These are phyloP conservation scores for Gymnorhina tibicen DNA, from an alignment of 2,113 vertebrate species.

Conservation along the genomic window DNA sequence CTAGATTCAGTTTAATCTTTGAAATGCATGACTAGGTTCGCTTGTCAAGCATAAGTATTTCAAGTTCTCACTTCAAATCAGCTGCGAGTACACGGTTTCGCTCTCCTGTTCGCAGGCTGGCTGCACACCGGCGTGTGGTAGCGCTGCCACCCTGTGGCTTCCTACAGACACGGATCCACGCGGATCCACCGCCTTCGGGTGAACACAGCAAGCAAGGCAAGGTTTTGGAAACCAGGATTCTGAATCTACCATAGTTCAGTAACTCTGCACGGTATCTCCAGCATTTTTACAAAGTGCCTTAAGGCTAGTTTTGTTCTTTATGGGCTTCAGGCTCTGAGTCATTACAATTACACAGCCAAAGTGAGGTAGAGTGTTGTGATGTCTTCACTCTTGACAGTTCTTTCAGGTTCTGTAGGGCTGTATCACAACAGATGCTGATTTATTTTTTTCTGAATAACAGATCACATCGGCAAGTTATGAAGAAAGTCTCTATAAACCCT, in stretches of 20 bases:
- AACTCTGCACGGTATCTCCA: neutral
- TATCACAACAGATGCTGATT: neutral
- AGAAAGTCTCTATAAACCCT: neutral
- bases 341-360: neutral
- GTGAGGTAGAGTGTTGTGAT: neutral
- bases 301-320: neutral
- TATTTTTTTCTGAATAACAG: neutral
- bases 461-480: neutral
- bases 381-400: neutral
- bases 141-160: conserved; percentile 61
- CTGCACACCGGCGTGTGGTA: neutral
- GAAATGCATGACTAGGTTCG: neutral
- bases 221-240: neutral
- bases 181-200: neutral
- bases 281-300: neutral
- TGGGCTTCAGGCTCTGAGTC: neutral
- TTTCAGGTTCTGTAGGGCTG: neutral
- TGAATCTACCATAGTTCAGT: neutral
- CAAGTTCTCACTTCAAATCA: neutral
- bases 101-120: neutral
- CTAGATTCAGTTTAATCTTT: neutral
- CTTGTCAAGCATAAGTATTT: neutral
- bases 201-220: fast-evolving
- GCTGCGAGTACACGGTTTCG: fast-evolving
- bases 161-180: neutral